phyloP scores from a whole-genome alignment of 2,888 invertebrate genomes.

The Epirrhoe alternata region DNA sequence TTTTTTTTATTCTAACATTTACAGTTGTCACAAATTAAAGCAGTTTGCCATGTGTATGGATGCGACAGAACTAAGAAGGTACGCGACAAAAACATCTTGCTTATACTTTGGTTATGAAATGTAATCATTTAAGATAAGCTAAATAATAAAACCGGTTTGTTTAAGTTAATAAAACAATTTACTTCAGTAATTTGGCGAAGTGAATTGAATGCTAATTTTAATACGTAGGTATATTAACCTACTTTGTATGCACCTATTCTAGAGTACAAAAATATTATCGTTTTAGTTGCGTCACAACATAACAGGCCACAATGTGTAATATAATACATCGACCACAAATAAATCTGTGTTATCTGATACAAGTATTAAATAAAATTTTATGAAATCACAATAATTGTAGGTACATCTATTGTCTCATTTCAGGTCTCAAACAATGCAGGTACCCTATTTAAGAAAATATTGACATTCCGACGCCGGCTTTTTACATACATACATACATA shows the following conservation, averaged over 20 bases:
- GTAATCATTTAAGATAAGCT: conserved; percentile 2
- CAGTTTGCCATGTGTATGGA: neutral
- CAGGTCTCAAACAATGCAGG: too few species aligned
- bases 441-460: too few species aligned
- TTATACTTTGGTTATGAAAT: neutral
- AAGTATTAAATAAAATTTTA: conserved; percentile 7
- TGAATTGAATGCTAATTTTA: conserved; percentile 7
- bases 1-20: neutral
- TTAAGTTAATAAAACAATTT: conserved; percentile 14
- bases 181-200: conserved; percentile 12
- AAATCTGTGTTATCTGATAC: conserved; percentile 22
- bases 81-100: neutral
- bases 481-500: too few species aligned
- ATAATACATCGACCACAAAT: conserved; percentile 18
- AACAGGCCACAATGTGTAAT: conserved; percentile 14
- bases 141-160: neutral
- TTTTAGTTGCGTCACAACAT: conserved; percentile 25
- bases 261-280: conserved; percentile 29
- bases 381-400: neutral
- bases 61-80: neutral
- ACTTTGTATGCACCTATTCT: conserved; percentile 4
- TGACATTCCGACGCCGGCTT: too few species aligned
- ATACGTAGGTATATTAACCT: neutral
- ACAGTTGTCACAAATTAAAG: neutral
- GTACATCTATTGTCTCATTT: too few species aligned